phyloP scores from a whole-genome alignment of 2,888 invertebrate genomes.

The Pseudococcus viburni region DNA sequence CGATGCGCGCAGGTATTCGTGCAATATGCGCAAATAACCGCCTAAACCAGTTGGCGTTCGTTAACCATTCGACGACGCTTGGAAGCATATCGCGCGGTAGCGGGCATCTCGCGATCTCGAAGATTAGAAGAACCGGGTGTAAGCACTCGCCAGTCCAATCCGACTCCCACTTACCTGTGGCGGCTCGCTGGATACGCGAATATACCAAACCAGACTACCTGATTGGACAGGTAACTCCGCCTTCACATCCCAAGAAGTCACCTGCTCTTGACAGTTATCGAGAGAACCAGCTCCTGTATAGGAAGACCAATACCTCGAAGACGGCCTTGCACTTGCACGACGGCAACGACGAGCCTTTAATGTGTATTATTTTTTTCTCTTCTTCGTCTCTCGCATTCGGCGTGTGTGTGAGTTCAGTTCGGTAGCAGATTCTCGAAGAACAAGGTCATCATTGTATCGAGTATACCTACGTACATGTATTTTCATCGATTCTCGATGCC shows the following conservation, averaged over 20 bases:
- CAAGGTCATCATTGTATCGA: conserved; percentile 64
- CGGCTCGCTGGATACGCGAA: conserved; percentile 46
- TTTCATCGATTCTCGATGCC: neutral
- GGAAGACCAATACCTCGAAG: conserved; percentile 62
- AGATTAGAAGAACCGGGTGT: neutral
- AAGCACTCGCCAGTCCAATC: neutral
- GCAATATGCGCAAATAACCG: conserved; percentile 31
- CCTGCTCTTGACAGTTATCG: conserved; percentile 62
- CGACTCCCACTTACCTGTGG: conserved; percentile 62
- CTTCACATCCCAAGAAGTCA: conserved; percentile 61
- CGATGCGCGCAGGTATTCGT: neutral
- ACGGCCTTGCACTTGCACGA: conserved; percentile 66
- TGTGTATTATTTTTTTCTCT: conserved; percentile 34
- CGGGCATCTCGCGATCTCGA: neutral
- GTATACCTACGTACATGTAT: conserved; percentile 15
- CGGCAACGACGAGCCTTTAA: conserved; percentile 58
- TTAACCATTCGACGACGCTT: conserved; percentile 12
- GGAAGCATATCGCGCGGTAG: neutral
- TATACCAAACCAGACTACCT: conserved; percentile 44
- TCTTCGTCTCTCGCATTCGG: conserved; percentile 3
- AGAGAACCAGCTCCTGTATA: conserved; percentile 65
- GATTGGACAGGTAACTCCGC: conserved; percentile 67
- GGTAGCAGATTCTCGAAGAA: conserved; percentile 65
- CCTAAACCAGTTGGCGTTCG: conserved; percentile 9
- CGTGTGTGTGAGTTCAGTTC: conserved; percentile 60